Evolutionary conservation across 2,113 vertebrate species (phyloP).

Genomic region (Eudyptes chrysolophus): DNA sequence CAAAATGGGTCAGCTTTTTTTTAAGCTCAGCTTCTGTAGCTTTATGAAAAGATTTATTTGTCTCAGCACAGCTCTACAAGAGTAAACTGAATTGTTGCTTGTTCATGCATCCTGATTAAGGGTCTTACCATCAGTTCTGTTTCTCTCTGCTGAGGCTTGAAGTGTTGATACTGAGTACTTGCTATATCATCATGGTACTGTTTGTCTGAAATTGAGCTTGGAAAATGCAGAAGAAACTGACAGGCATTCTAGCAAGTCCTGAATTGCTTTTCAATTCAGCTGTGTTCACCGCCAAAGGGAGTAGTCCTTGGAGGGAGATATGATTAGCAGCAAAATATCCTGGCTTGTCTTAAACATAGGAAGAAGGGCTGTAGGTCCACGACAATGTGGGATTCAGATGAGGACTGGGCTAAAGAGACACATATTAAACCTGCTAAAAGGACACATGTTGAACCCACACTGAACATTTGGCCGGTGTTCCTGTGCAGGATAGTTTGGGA

Average conservation of each 20-base stretch:
- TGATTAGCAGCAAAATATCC: slow-evolving; percentile 7
- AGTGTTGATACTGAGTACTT: slow-evolving; percentile 3
- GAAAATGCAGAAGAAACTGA: neutral
- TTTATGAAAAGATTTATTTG: slow-evolving; percentile 39
- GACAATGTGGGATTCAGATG: neutral
- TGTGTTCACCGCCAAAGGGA: neutral
- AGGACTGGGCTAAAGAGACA: neutral
- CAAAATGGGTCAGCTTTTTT: neutral
- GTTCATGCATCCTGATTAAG: slow-evolving; percentile 44
- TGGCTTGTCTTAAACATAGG: neutral
- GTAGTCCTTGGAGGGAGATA: neutral
- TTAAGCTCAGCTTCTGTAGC: neutral
- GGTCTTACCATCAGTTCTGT: neutral
- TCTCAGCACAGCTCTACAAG: neutral
- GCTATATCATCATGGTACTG: slow-evolving; percentile 12
- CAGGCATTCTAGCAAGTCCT: slow-evolving; percentile 1
- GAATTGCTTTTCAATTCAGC: slow-evolving; percentile 30
- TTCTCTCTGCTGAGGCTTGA: slow-evolving; percentile 23
- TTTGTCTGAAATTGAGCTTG: slow-evolving; percentile 44
- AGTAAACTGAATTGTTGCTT: slow-evolving; percentile 20
- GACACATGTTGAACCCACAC: neutral
- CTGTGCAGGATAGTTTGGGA: neutral
- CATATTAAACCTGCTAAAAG: neutral
- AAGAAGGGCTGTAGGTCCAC: neutral
- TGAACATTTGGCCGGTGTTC: neutral